Base-by-base conservation (phyloP, 2,797 vertebrate species). In the Mus spretus region DNA sequence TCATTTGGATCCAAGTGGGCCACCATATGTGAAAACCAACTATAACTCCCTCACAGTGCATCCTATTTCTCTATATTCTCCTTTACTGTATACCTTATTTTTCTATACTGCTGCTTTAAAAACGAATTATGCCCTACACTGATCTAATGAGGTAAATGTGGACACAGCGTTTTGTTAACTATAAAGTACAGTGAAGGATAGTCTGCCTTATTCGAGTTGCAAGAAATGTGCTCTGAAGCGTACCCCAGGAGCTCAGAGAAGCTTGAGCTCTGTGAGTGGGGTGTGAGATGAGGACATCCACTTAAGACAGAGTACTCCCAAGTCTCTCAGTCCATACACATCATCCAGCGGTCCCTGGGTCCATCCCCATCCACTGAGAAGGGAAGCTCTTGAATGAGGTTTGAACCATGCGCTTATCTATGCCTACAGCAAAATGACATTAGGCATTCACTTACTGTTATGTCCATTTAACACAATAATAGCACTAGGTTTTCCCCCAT, bases 21-120 rank as follows among this genome's bases (percentile, higher is more conserved):
- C 34, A 85, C 50, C 40, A 4, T 89, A 61, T 93, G 92, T 79
- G 61, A n/a, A 82, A 94, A 90, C 61, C 19, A 8, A 90, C 50
- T 55, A 50, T 50, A 50, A 10, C 7, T n/a, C 1, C 44, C 20
- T 85, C 8, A n/a, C 3, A 28, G 28, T 50, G 17, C 44, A 28
- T 26, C 44, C 6, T 19, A 20, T 79, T 6, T 13, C 6, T 13
- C 50, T 55, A 13, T 31, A 6, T 67, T 19, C 19, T 84, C 12
- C 20, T n/a, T 86, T n/a, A 34, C 2, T 28, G 28, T 26, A 19
- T 34, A 24, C 28, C 40, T 34, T 17, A 31, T 72, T 7, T 13
- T 7, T 89, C 13, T 20, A 1, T 79, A 47, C 24, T 88, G 37
- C 34, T 26, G 1, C 95, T 72, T 55, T 89, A 4, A 34, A 34